Percentiles rank a stretch among this genome's conserved stretches.
These are phyloP conservation scores for Phymanthus crucifer DNA, from an alignment of 92 coral and sea anemone genomes.

Conservation along the genomic window DNA sequence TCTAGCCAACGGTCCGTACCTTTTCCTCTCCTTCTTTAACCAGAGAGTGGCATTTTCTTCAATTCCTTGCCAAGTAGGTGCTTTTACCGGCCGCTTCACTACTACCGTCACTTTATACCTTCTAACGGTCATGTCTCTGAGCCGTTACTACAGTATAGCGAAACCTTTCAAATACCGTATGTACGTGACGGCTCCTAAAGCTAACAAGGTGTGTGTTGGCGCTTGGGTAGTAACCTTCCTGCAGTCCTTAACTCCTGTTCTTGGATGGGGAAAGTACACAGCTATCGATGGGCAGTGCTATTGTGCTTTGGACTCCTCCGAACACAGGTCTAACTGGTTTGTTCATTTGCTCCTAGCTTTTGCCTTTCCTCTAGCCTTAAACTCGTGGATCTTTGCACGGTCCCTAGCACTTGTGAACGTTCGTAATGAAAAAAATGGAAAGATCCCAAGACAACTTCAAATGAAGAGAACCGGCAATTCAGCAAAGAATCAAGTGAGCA, in stretches of 20 bases:
- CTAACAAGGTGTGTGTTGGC: background rate
- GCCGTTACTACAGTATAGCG: slow-evolving; percentile 15
- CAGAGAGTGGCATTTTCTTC: background rate
- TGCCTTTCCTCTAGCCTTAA: background rate
- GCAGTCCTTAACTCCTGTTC: slow-evolving; percentile 2
- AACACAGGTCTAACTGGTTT: background rate
- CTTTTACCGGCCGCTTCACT: background rate
- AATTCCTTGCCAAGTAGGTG: background rate
- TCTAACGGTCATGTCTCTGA: slow-evolving; percentile 10
- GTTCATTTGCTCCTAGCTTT: background rate
- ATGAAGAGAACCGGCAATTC: background rate
- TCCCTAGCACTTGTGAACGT: background rate
- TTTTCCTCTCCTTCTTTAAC: background rate
- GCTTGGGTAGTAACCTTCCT: slow-evolving; percentile 6
- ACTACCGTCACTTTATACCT: background rate
- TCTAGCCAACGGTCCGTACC: background rate
- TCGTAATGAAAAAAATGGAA: background rate
- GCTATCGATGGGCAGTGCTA: background rate
- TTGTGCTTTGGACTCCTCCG: background rate
- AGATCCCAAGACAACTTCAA: background rate
- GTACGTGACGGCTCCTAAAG: background rate
- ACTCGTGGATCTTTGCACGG: background rate
- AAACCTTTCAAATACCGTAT: slow-evolving; percentile 5
- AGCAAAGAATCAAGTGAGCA: background rate
- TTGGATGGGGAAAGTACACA: slow-evolving; percentile 25